These are phyloP conservation scores for Tetragonula clypearis DNA, from an alignment of 1,140 invertebrate genomes.

Conservation along the genomic window DNA sequence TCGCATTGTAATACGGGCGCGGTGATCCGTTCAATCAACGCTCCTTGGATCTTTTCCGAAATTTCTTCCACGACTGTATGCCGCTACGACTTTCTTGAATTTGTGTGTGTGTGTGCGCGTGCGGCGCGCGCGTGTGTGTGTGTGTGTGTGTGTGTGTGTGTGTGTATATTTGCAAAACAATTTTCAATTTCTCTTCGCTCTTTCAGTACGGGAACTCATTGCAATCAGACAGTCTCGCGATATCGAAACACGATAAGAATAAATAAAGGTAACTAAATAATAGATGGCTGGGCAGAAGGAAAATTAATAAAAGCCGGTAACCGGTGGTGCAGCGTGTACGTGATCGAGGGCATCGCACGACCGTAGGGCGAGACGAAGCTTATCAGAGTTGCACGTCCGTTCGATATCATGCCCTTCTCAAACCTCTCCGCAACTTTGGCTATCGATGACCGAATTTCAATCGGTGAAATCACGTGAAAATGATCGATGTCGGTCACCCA, in stretches of 20 bases:
- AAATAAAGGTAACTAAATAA: constrained; percentile 28
- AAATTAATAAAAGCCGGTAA: constrained; percentile 28
- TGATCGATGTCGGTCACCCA: constrained; percentile 21
- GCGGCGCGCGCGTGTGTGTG: too few relatives aligned
- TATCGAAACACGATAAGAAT: neutral
- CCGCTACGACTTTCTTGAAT: neutral
- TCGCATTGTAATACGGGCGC: neutral
- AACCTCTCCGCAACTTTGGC: constrained; percentile 24
- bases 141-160: too few relatives aligned
- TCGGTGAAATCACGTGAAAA: constrained; percentile 28
- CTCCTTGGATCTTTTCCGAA: neutral
- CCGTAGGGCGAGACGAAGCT: constrained; percentile 17
- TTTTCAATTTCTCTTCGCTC: neutral
- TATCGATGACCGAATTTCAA: constrained; percentile 44
- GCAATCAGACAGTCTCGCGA: neutral
- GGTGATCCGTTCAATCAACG: neutral
- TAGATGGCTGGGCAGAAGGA: neutral
- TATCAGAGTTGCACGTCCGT: constrained; percentile 35
- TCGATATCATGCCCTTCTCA: constrained; percentile 23
- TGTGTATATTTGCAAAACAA: neutral
- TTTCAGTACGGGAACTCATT: neutral
- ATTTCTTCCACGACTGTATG: too few relatives aligned
- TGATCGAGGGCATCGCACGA: constrained; percentile 39
- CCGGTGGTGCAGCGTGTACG: constrained; percentile 11
- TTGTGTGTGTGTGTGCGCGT: neutral